phyloP scores from a whole-genome alignment of 2,797 vertebrate species.

The Parotocinclus haroldoi region DNA sequence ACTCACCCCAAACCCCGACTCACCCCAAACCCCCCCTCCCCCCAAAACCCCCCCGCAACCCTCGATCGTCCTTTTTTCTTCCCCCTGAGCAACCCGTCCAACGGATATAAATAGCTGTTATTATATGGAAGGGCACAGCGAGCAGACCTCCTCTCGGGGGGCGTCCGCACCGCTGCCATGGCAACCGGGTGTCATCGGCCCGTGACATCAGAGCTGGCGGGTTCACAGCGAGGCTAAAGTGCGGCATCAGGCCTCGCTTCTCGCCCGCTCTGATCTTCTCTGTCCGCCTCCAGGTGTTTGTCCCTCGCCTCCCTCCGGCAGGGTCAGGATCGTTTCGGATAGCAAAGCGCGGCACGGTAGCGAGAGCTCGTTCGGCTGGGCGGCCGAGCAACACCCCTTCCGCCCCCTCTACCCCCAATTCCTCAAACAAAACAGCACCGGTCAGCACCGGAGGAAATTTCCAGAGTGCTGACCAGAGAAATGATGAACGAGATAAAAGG shows the following conservation, averaged over 20 bases:
- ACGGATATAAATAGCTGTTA: slow-evolving; percentile 68
- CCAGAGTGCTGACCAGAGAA: slow-evolving; percentile 39
- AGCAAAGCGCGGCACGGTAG: slow-evolving; percentile 40
- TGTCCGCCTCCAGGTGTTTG: slow-evolving; percentile 3
- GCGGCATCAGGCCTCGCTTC: slow-evolving; percentile 26
- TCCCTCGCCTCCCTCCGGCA: slow-evolving; percentile 14
- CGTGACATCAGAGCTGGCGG: slow-evolving; percentile 53
- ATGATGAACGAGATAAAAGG: slow-evolving; percentile 8
- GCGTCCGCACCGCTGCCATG: slow-evolving; percentile 59
- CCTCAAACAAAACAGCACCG: slow-evolving; percentile 37
- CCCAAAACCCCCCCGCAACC: slow-evolving; percentile 41
- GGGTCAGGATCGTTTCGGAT: slow-evolving; percentile 41
- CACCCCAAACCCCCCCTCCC: no score
- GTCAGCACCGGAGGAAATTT: slow-evolving; percentile 37
- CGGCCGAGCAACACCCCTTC: neutral
- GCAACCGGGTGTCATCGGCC: slow-evolving; percentile 59
- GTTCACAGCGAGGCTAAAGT: slow-evolving; percentile 54
- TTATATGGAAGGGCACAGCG: slow-evolving; percentile 61
- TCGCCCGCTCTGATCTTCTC: slow-evolving; percentile 1
- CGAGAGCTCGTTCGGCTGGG: slow-evolving; percentile 24
- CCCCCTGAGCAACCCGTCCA: slow-evolving; percentile 55
- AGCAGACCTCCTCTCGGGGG: slow-evolving; percentile 62
- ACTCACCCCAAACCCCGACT: no score
- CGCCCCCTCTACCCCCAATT: slow-evolving; percentile 24
- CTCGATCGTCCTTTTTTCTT: slow-evolving; percentile 30